These are phyloP conservation scores for Eutrigla gurnardus DNA, from an alignment of 2,797 vertebrate genomes.

Conservation along the genomic window DNA sequence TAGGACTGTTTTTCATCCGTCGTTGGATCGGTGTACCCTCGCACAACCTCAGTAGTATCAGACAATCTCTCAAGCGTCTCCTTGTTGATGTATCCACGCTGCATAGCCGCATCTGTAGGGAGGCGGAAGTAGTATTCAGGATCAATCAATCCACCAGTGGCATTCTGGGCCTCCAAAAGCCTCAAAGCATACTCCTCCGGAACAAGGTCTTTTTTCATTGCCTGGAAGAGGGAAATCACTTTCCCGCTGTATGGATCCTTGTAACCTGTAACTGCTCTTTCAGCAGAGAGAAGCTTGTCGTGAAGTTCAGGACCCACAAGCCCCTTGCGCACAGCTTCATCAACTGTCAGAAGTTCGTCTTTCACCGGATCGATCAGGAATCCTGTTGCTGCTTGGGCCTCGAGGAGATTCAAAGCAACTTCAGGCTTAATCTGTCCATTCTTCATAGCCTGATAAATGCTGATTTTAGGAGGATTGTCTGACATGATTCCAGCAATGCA, in stretches of 20 bases:
- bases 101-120: slow-evolving; percentile 90
- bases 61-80: slow-evolving; percentile 90
- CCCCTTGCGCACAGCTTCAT: slow-evolving; percentile 94
- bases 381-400: slow-evolving; percentile 97
- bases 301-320: slow-evolving; percentile 96
- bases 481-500: slow-evolving; percentile 92
- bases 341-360: slow-evolving; percentile 92
- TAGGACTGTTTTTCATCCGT: slow-evolving; percentile 92
- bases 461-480: slow-evolving; percentile 88
- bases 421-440: slow-evolving; percentile 89
- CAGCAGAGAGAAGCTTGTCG: slow-evolving; percentile 93
- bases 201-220: slow-evolving; percentile 95
- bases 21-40: slow-evolving; percentile 89
- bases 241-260: slow-evolving; percentile 95
- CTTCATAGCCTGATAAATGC: slow-evolving; percentile 94
- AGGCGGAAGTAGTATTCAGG: slow-evolving; percentile 93
- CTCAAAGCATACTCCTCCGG: slow-evolving; percentile 92
- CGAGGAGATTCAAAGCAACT: slow-evolving; percentile 89
- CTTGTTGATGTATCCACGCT: slow-evolving; percentile 93
- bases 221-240: slow-evolving; percentile 95
- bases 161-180: slow-evolving; percentile 93
- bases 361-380: slow-evolving; percentile 93
- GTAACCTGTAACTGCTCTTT: slow-evolving; percentile 95
- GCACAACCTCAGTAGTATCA: slow-evolving; percentile 84
- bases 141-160: slow-evolving; percentile 94